These are phyloP conservation scores for Burhinus bistriatus DNA, from an alignment of 2,113 vertebrate genomes.

Conservation along the genomic window DNA sequence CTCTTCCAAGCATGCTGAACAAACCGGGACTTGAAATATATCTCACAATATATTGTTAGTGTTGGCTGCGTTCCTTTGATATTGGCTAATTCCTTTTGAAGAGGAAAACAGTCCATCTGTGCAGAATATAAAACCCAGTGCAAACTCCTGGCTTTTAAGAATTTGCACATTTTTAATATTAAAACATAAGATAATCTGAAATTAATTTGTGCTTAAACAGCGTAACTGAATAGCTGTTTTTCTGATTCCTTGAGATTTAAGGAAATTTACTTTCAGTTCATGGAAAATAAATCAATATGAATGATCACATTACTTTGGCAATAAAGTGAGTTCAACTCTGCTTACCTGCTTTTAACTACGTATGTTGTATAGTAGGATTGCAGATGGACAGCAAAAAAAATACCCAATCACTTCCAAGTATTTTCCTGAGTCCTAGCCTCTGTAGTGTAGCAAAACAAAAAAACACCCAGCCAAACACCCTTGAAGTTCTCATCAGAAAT, in stretches of 20 bases:
- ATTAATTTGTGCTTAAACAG: neutral
- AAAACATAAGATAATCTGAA: neutral
- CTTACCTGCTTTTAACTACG: neutral
- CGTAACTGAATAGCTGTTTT: neutral
- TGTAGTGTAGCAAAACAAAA: neutral
- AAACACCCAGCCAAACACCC: neutral
- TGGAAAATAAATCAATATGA: neutral
- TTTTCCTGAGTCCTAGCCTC: neutral
- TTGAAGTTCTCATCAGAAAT: neutral
- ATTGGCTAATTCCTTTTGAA: neutral
- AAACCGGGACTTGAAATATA: neutral
- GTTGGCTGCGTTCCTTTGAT: conserved; percentile 8
- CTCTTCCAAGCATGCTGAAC: neutral
- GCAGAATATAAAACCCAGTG: neutral
- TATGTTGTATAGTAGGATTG: neutral
- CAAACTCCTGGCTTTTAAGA: neutral
- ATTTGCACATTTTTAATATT: neutral
- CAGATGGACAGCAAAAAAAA: neutral
- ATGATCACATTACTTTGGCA: neutral
- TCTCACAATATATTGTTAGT: neutral
- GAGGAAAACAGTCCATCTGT: neutral
- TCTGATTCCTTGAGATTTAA: neutral
- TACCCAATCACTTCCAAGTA: fast-evolving
- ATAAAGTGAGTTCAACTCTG: neutral
- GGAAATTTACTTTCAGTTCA: neutral